Conservation (phyloP, 2,113 vertebrate species). For the Dissostichus mawsoni region DNA sequence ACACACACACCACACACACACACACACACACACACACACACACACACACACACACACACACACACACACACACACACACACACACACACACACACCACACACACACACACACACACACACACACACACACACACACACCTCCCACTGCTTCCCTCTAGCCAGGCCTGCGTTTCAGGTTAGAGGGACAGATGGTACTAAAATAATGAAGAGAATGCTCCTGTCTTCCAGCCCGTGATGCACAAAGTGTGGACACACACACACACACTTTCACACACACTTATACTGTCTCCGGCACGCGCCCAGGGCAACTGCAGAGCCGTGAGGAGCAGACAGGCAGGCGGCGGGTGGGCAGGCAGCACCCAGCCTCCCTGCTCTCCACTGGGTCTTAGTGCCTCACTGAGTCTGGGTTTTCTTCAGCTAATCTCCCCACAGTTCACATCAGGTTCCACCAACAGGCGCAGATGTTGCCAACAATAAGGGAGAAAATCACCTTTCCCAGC, state of each 20-base stretch:
- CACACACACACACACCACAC: too few species aligned
- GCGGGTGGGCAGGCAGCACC: constrained; percentile 65
- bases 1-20: too few species aligned
- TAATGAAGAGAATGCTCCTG: constrained; percentile 32
- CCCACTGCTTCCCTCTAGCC: constrained; percentile 43
- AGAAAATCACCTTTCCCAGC: constrained; percentile 35
- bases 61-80: too few species aligned
- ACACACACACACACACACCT: constrained; percentile 24
- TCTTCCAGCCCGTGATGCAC: constrained; percentile 48
- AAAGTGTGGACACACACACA: constrained; percentile 35
- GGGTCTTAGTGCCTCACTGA: constrained; percentile 83
- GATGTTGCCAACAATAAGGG: constrained; percentile 14
- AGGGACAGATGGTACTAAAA: constrained; percentile 29
- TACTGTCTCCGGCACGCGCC: constrained; percentile 56
- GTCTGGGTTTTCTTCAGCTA: neutral
- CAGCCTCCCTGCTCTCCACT: constrained; percentile 61
- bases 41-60: too few species aligned
- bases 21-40: too few species aligned
- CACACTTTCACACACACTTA: constrained; percentile 57
- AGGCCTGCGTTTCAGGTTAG: constrained; percentile 64
- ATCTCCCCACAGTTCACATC: constrained; percentile 35
- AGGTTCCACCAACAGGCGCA: neutral
- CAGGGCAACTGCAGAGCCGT: constrained; percentile 80
- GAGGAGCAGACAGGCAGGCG: constrained; percentile 75
- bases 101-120: too few species aligned